These are phyloP conservation scores for Cephalotes varians DNA, from an alignment of 2,888 invertebrate genomes.

Conservation along the genomic window DNA sequence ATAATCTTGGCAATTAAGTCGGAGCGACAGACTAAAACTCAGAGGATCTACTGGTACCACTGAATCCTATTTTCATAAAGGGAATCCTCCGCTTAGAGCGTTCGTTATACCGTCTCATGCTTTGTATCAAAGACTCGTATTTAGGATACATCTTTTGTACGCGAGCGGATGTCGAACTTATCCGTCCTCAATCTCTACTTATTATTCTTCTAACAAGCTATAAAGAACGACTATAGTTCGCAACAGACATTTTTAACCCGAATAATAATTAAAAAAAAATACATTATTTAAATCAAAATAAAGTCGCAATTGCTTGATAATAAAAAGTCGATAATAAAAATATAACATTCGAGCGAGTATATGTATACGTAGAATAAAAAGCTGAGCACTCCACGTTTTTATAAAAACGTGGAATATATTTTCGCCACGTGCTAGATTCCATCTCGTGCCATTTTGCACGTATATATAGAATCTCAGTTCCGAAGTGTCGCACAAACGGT, in stretches of 20 bases:
- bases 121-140: background rate
- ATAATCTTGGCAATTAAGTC: slow-evolving; percentile 50
- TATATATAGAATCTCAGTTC: slow-evolving; percentile 35
- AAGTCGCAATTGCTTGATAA: background rate
- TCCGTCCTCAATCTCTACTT: background rate
- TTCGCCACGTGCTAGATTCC: background rate
- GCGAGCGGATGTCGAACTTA: slow-evolving; percentile 9
- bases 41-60: background rate
- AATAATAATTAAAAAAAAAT: background rate
- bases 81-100: slow-evolving; percentile 3
- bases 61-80: slow-evolving; percentile 30
- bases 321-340: no score
- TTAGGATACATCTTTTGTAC: slow-evolving; percentile 12
- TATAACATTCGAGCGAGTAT: background rate
- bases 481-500: slow-evolving; percentile 41
- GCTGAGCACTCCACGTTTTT: background rate
- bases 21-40: slow-evolving; percentile 18
- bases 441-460: background rate
- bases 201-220: background rate
- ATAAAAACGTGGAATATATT: background rate
- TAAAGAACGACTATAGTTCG: background rate
- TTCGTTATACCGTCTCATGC: background rate
- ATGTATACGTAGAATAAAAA: background rate
- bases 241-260: background rate
- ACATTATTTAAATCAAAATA: background rate